These are phyloP conservation scores for Lymantria dispar DNA, from an alignment of 2,888 invertebrate species.

Conservation along the genomic window DNA sequence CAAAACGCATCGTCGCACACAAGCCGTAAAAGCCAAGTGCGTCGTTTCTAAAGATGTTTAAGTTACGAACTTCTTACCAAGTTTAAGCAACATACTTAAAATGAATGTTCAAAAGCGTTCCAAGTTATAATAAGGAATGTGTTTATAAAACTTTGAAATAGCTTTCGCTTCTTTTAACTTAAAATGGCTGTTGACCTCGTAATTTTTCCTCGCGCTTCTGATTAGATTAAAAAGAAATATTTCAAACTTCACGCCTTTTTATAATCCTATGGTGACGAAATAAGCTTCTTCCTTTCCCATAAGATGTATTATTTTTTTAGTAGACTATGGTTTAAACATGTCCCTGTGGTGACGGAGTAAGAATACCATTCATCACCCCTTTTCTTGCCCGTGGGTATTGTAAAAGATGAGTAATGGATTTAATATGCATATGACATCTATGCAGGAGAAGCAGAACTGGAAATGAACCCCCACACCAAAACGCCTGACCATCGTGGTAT, in stretches of 20 bases:
- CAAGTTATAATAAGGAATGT: not conserved
- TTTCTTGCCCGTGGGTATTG: too few relatives aligned
- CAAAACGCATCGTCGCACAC: not conserved
- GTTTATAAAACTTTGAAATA: constrained; percentile 1
- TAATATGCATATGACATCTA: too few relatives aligned
- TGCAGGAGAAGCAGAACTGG: too few relatives aligned
- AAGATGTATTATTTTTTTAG: too few relatives aligned
- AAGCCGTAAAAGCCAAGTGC: constrained; percentile 1
- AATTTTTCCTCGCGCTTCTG: not conserved
- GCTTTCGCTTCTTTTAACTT: not conserved
- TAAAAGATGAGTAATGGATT: too few relatives aligned
- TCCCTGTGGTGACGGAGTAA: too few relatives aligned
- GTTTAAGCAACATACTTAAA: constrained; percentile 1
- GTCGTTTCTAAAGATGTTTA: constrained; percentile 1
- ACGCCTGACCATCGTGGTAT: too few relatives aligned
- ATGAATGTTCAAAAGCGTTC: constrained; percentile 1
- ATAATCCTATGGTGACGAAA: too few relatives aligned
- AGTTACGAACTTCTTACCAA: not conserved
- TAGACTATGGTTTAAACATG: too few relatives aligned
- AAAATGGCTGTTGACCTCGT: not conserved
- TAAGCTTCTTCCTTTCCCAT: too few relatives aligned
- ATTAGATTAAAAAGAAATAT: not conserved
- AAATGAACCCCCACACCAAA: too few relatives aligned
- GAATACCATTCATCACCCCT: too few relatives aligned
- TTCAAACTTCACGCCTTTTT: not conserved